Conservation (phyloP, 1,140 invertebrate genomes). For the Parasteatoda tepidariorum region DNA sequence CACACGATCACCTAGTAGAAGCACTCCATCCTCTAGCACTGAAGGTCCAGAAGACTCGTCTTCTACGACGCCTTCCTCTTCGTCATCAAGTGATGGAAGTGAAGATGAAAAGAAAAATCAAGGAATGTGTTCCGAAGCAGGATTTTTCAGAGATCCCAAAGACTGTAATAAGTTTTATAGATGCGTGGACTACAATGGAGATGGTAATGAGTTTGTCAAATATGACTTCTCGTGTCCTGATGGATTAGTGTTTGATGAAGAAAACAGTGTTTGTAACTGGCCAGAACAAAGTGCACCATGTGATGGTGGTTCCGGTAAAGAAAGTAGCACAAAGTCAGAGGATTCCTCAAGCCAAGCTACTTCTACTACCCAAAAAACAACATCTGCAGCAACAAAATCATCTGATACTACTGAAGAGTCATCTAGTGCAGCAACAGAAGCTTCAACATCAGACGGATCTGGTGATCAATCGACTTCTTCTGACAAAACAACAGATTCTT, state of each 20-base stretch:
- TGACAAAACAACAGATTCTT: not conserved
- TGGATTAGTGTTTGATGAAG: slow-evolving; percentile 68
- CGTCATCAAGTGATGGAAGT: not conserved
- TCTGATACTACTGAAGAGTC: not conserved
- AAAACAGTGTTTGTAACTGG: slow-evolving; percentile 62
- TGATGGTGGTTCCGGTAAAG: slow-evolving; percentile 49
- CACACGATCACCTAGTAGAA: not conserved
- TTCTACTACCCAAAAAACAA: not conserved
- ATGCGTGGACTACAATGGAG: slow-evolving; percentile 75
- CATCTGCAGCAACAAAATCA: not conserved
- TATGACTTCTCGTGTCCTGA: slow-evolving; percentile 67
- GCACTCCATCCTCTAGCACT: not conserved
- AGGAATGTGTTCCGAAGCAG: slow-evolving; percentile 71
- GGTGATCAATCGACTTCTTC: not conserved
- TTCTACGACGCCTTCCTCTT: not conserved
- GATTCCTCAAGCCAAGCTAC: not conserved
- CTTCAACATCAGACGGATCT: not conserved
- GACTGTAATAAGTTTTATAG: slow-evolving; percentile 71
- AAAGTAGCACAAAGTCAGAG: not conserved
- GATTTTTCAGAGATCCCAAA: slow-evolving; percentile 75
- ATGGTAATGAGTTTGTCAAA: slow-evolving; percentile 69
- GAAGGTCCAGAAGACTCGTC: not conserved
- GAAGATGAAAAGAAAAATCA: not conserved
- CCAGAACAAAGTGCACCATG: slow-evolving; percentile 56
- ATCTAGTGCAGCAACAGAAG: not conserved